Evolutionary conservation across 2,113 vertebrate species (phyloP).

Genomic region (Oxyruncus cristatus): DNA sequence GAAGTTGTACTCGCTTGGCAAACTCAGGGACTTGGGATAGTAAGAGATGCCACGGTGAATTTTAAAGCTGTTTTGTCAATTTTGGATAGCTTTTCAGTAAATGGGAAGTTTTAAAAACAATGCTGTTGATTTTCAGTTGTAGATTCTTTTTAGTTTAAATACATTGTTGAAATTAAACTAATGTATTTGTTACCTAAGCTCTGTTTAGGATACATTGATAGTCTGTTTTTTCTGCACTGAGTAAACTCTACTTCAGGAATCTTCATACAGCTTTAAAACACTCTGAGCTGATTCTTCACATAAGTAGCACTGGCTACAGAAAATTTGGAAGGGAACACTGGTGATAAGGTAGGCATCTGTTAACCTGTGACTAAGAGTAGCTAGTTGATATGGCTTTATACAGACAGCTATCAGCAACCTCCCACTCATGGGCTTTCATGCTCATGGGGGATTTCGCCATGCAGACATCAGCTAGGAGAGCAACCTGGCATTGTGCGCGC

Average conservation of each 20-base stretch:
- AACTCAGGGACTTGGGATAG: neutral
- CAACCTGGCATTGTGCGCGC: rapidly evolving
- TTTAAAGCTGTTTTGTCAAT: neutral
- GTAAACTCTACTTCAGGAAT: neutral
- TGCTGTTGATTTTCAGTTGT: neutral
- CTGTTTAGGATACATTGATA: neutral
- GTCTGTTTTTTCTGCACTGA: neutral
- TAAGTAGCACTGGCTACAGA: neutral
- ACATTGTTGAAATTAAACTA: neutral
- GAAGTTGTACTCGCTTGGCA: neutral
- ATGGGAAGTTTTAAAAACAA: neutral
- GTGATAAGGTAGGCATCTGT: neutral
- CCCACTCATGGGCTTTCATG: neutral
- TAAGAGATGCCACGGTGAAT: neutral
- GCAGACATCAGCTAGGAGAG: neutral
- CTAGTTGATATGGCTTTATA: neutral
- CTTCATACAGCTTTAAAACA: neutral
- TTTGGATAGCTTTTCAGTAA: neutral
- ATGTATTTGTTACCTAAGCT: neutral
- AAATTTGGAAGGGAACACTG: neutral
- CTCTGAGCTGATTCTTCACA: neutral
- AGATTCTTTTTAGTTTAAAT: neutral
- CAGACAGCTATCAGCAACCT: neutral
- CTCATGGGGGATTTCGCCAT: neutral
- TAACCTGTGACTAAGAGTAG: neutral